Conservation (phyloP, 2,113 vertebrate genomes). For the Azemiops feae region DNA sequence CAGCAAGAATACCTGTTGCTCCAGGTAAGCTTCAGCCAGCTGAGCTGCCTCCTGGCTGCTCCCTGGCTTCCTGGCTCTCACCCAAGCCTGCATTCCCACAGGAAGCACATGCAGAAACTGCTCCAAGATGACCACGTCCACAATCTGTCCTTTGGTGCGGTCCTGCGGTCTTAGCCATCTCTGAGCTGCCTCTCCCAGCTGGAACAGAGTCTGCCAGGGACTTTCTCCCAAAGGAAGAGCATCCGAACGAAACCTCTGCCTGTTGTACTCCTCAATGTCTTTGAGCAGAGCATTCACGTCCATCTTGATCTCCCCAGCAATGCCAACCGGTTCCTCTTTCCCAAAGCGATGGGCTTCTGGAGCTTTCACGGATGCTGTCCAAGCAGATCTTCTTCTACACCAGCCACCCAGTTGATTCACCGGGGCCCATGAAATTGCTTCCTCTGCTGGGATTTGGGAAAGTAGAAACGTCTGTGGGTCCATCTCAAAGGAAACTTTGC, state of each 20-base stretch:
- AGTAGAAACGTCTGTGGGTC: not conserved
- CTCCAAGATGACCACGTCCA: constrained; percentile 16
- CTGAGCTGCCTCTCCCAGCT: not conserved
- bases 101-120: constrained; percentile 18
- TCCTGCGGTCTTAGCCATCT: not conserved
- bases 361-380: not conserved
- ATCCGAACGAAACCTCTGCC: not conserved
- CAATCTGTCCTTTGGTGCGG: not conserved
- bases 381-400: too few relatives aligned
- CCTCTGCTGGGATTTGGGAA: not conserved
- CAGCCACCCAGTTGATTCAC: not conserved
- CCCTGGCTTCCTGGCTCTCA: constrained; percentile 5
- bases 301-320: not conserved
- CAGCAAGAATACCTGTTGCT: not conserved
- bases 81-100: constrained; percentile 5
- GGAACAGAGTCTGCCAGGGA: constrained; percentile 2
- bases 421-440: not conserved
- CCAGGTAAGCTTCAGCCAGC: constrained; percentile 3
- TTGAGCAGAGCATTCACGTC: not conserved
- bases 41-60: constrained; percentile 13
- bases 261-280: not conserved
- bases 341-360: not conserved
- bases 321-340: not conserved
- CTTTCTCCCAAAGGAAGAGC: not conserved
- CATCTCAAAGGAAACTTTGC: not conserved